Base-by-base conservation (phyloP, 2,797 vertebrate genomes). In the Champsocephalus esox region DNA sequence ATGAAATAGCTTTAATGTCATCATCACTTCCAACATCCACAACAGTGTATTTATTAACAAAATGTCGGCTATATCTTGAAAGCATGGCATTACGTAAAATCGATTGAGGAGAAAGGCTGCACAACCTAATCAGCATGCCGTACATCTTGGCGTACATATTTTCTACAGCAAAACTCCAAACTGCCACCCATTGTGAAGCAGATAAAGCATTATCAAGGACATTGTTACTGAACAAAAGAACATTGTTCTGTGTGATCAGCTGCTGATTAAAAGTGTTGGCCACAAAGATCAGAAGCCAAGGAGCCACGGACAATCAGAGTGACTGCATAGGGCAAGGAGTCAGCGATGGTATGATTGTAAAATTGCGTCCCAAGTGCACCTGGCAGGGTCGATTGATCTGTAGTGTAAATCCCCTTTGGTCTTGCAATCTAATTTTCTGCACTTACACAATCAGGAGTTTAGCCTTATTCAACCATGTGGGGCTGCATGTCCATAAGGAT, bases 141-240 rank as follows among this genome's bases (percentile, higher is more conserved):
- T 12, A 65, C 55, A 68, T 58, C 11, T 52, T 14, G 24, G 72
- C 2, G 0, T 48, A 44, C 66, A 32, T 34, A 16, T 64, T 73
- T 67, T 57, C 44, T 2, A 12, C 16, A 32, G 66, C 0, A 21
- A 9, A 68, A 44, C 66, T 67, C 21, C 41, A 61, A 57, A 28
- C 64, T 57, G 49, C 50, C 14, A 21, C 65, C 66, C 59, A 62
- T 8, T 58, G 28, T 69, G 48, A 49, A 12, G 54, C 43, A 66
- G 34, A 61, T 69, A 64, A 72, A 59, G 8, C 44, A 41, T 56
- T 52, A 68, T 77, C 56, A 38, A 14, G 12, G 48, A 55, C 41
- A 63, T 58, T 69, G 60, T 80, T 75, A 16, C 24, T 3, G 43
- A 68, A 65, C 64, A 75, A 77, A 69, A 66, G 57, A 49, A 45